A percentile compares a stretch with the other conserved stretches of the same genome.
Evolutionary conservation across 2,797 vertebrate species (phyloP).

Genomic region (Mus spretus): DNA sequence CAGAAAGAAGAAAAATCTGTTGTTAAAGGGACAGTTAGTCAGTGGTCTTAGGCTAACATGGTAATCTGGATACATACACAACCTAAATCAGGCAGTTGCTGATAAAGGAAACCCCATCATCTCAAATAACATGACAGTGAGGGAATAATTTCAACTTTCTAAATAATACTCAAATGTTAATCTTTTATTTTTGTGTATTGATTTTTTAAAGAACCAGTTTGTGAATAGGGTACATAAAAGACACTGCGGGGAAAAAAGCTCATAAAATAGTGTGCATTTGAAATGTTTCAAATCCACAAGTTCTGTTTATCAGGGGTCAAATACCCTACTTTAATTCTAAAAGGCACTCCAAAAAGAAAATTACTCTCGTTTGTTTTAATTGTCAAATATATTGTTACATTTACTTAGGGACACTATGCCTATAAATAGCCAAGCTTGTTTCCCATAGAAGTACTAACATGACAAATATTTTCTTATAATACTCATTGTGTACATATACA

Average conservation of each 20-base stretch:
- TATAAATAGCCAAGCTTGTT: neutral
- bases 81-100: neutral
- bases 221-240: neutral
- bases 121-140: neutral
- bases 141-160: neutral
- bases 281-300: neutral
- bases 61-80: neutral
- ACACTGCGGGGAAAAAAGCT: neutral
- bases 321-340: neutral
- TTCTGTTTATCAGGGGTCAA: neutral
- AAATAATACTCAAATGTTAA: neutral
- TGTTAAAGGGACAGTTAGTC: neutral
- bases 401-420: neutral
- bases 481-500: neutral
- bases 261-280: neutral
- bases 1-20: neutral
- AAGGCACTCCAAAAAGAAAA: neutral
- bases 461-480: constrained; percentile 3
- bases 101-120: neutral
- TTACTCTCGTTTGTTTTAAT: neutral
- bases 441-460: neutral
- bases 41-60: too few relatives aligned
- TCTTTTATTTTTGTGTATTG: neutral
- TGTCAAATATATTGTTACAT: neutral
- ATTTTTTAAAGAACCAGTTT: neutral